Conservation (phyloP, 2,113 vertebrate species). For the Tor tambroides region DNA sequence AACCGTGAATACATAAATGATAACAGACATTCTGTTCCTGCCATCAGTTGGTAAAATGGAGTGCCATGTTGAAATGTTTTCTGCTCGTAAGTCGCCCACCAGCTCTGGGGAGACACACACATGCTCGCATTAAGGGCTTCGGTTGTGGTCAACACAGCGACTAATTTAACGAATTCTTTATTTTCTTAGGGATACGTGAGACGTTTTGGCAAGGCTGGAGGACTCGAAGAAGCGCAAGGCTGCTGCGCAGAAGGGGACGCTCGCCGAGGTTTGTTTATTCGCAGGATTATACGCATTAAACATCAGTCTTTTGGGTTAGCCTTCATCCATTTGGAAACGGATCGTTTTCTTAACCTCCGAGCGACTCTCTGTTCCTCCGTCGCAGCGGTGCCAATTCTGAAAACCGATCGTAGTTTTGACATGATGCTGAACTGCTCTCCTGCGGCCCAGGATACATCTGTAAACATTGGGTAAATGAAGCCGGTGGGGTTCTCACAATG, state of each 20-base stretch:
- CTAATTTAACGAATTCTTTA: conserved; percentile 72
- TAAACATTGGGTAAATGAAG: conserved; percentile 58
- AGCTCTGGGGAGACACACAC: conserved; percentile 56
- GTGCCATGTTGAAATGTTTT: conserved; percentile 51
- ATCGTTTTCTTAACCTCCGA: conserved; percentile 57
- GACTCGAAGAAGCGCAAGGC: conserved; percentile 61
- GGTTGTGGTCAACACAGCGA: conserved; percentile 58
- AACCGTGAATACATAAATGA: conserved; percentile 42
- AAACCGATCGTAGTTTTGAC: conserved; percentile 55
- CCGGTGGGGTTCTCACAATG: conserved; percentile 48
- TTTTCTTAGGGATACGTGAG: conserved; percentile 73
- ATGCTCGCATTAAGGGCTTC: conserved; percentile 60
- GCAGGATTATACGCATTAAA: conserved; percentile 54
- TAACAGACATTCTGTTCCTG: conserved; percentile 44
- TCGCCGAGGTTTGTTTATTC: conserved; percentile 62
- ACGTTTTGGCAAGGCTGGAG: conserved; percentile 66
- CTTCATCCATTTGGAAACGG: conserved; percentile 32
- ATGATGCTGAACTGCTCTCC: conserved; percentile 42
- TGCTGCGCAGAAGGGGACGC: conserved; percentile 51
- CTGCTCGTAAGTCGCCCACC: conserved; percentile 50
- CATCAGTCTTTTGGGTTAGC: conserved; percentile 43
- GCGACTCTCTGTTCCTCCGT: conserved; percentile 37
- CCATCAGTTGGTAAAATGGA: conserved; percentile 45
- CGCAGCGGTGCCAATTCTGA: conserved; percentile 10
- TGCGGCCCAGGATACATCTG: conserved; percentile 48